phyloP scores from a whole-genome alignment of 2,888 invertebrate species.

The Suillia variegata region DNA sequence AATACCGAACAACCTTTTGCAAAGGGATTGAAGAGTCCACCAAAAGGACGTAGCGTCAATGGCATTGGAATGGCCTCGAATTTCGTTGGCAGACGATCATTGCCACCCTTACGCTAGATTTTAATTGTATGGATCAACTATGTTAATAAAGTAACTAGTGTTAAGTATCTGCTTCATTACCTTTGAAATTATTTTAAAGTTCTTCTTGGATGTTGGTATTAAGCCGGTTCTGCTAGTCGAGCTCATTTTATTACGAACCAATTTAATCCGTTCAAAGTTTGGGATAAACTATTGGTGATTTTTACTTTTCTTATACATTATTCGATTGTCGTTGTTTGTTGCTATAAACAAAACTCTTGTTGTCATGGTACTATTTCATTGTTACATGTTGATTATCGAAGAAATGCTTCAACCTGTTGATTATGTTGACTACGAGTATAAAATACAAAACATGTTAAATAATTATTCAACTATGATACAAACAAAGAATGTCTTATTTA shows the following conservation, averaged over 20 bases:
- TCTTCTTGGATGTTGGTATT: conserved; percentile 66
- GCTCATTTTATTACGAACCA: conserved; percentile 65
- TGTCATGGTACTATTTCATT: no score
- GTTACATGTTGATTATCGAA: no score
- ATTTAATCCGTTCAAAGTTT: no score
- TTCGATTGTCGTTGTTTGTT: no score
- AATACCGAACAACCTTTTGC: conserved; percentile 79
- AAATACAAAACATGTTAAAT: no score
- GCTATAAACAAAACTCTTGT: no score
- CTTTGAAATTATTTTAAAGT: conserved; percentile 40
- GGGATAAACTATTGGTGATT: no score
- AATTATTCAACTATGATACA: no score
- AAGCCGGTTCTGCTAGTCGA: conserved; percentile 71
- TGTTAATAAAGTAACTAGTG: neutral
- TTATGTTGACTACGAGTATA: no score
- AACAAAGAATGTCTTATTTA: no score
- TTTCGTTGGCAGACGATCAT: conserved; percentile 39
- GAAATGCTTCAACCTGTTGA: no score
- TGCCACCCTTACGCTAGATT: conserved; percentile 33
- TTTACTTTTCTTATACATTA: no score
- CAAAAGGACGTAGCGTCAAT: conserved; percentile 77
- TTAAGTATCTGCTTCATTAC: conserved; percentile 27
- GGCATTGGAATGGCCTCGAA: conserved; percentile 74
- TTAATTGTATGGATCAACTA: neutral
- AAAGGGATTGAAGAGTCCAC: conserved; percentile 82